Evolutionary conservation across 2,888 invertebrate genomes (phyloP).

Genomic region (Archips xylosteana): DNA sequence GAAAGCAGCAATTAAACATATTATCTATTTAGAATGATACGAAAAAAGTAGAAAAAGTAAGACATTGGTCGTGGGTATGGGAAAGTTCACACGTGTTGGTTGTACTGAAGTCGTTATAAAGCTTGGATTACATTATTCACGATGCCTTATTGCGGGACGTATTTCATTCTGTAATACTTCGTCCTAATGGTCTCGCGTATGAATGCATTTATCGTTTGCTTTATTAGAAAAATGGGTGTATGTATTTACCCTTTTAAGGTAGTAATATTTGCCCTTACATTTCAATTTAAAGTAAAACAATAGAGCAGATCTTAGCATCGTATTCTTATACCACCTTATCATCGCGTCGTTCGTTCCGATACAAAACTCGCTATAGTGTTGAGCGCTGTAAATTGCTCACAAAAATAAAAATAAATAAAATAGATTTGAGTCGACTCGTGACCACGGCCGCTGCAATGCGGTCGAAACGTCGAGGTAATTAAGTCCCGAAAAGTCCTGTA

Average conservation of each 20-base stretch:
- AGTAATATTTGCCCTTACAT: not conserved
- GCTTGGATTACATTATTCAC: conserved; percentile 46
- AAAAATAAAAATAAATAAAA: too few relatives aligned
- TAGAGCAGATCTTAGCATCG: not conserved
- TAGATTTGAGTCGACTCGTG: too few relatives aligned
- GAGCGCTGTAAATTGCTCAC: too few relatives aligned
- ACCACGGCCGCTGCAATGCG: too few relatives aligned
- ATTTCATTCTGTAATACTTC: conserved; percentile 17
- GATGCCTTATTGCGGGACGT: conserved; percentile 18
- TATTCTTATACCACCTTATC: too few relatives aligned
- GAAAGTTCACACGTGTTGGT: conserved; percentile 83
- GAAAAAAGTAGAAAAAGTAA: conserved; percentile 63
- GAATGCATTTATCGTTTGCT: conserved; percentile 3
- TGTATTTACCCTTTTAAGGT: not conserved
- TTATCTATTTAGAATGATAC: conserved; percentile 47
- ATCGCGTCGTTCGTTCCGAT: too few relatives aligned
- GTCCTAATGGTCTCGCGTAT: conserved; percentile 25
- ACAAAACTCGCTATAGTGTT: too few relatives aligned
- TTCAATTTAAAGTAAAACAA: not conserved
- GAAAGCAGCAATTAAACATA: conserved; percentile 41
- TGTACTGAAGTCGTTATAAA: conserved; percentile 62
- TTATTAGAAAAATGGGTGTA: conserved; percentile 1
- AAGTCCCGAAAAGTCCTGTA: too few relatives aligned
- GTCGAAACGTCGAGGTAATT: too few relatives aligned
- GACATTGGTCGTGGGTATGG: conserved; percentile 81